Conservation (phyloP, 1,140 invertebrate species). For the Cydia splendana region DNA sequence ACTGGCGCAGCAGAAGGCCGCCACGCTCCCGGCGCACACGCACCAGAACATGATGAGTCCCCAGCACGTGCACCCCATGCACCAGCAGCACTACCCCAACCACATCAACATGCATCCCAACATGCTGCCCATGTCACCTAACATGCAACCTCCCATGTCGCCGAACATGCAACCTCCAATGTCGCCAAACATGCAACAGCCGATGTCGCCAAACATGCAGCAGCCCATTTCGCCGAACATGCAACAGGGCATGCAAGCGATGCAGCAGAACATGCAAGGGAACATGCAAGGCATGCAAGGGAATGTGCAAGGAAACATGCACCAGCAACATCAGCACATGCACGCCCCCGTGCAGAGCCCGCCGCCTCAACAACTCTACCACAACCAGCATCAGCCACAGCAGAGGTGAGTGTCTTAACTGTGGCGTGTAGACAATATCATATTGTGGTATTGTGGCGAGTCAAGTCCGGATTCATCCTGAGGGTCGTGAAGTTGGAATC, state of each 20-base stretch:
- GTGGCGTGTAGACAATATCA: no score
- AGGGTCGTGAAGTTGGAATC: no score
- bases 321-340: conserved; percentile 44
- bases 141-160: conserved; percentile 25
- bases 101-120: conserved; percentile 34
- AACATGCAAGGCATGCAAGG: conserved; percentile 9
- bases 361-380: conserved; percentile 36
- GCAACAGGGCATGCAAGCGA: not conserved
- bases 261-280: conserved; percentile 12
- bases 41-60: conserved; percentile 43
- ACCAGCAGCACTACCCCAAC: conserved; percentile 41
- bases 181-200: not conserved
- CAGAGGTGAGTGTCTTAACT: conserved; percentile 51
- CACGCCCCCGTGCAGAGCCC: conserved; percentile 39
- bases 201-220: not conserved
- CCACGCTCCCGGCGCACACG: conserved; percentile 44
- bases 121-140: conserved; percentile 32
- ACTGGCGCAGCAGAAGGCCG: conserved; percentile 47
- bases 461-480: no score
- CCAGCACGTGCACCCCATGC: conserved; percentile 47
- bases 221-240: conserved; percentile 32
- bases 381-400: conserved; percentile 45
- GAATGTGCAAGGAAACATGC: conserved; percentile 12
- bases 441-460: no score
- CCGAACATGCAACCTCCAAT: not conserved